Percentiles rank a stretch among this genome's conserved stretches.
phyloP scores from a whole-genome alignment of 1,140 invertebrate species.

The Brachionus sp. region DNA sequence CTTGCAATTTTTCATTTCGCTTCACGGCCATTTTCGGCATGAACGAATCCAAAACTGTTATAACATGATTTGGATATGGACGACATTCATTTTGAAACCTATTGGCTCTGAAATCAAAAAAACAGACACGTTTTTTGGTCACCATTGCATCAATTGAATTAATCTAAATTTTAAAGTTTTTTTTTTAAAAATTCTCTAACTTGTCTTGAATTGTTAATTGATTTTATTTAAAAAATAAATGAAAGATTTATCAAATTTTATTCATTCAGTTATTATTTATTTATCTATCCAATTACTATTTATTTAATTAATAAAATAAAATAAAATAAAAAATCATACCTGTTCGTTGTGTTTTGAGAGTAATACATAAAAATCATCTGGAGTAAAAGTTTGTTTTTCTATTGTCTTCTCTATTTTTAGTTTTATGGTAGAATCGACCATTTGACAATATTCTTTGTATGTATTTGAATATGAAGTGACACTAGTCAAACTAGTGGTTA shows the following conservation, averaged over 20 bases:
- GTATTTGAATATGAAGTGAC: conserved; percentile 52
- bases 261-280: too few relatives aligned
- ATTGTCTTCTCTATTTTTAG: conserved; percentile 54
- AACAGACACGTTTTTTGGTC: conserved; percentile 49
- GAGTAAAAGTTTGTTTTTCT: conserved; percentile 52
- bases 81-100: conserved; percentile 52
- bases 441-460: conserved; percentile 56
- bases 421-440: conserved; percentile 54
- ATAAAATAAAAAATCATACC: conserved; percentile 48
- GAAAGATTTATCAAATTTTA: too few relatives aligned
- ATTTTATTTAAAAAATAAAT: too few relatives aligned
- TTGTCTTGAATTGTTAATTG: too few relatives aligned
- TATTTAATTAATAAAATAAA: background rate
- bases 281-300: too few relatives aligned
- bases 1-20: conserved; percentile 56
- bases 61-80: conserved; percentile 52
- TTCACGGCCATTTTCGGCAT: conserved; percentile 55
- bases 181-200: too few relatives aligned
- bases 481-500: conserved; percentile 52
- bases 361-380: conserved; percentile 57
- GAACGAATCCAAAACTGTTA: conserved; percentile 50
- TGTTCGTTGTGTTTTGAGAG: conserved; percentile 54
- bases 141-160: conserved; percentile 17
- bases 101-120: conserved; percentile 52
- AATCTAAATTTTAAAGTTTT: background rate